Evolutionary conservation across 2,888 invertebrate species (phyloP).

Genomic region (Abrostola tripartita): DNA sequence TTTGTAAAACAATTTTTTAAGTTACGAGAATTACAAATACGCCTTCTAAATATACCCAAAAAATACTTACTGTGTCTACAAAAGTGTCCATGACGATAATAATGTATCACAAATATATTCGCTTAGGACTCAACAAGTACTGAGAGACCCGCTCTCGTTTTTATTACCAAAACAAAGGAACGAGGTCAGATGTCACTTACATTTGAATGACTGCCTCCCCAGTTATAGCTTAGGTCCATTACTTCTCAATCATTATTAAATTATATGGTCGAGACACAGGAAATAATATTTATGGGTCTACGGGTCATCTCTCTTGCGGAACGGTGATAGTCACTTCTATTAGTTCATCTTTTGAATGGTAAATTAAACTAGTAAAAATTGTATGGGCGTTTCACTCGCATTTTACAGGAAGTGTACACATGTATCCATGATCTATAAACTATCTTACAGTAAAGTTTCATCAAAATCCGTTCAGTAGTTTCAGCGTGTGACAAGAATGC

Average conservation of each 20-base stretch:
- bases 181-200: slow-evolving; percentile 29
- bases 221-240: slow-evolving; percentile 11
- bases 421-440: too few species aligned
- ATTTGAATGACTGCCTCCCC: slow-evolving; percentile 17
- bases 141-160: not conserved
- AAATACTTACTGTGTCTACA: not conserved
- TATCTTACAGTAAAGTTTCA: too few species aligned
- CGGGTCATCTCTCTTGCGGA: not conserved
- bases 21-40: too few species aligned
- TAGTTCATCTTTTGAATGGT: too few species aligned
- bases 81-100: not conserved
- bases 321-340: not conserved
- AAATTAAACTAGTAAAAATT: too few species aligned
- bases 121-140: not conserved
- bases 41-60: too few species aligned
- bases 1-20: too few species aligned
- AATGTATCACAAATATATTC: not conserved
- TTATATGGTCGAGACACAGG: slow-evolving; percentile 25
- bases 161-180: slow-evolving; percentile 22
- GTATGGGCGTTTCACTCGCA: too few species aligned
- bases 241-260: slow-evolving; percentile 38
- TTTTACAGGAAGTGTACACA: too few species aligned
- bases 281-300: slow-evolving; percentile 5
- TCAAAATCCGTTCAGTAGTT: too few species aligned
- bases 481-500: too few species aligned